Base-by-base conservation (phyloP, 2,797 vertebrate genomes). In the Bovichtus variegatus region DNA sequence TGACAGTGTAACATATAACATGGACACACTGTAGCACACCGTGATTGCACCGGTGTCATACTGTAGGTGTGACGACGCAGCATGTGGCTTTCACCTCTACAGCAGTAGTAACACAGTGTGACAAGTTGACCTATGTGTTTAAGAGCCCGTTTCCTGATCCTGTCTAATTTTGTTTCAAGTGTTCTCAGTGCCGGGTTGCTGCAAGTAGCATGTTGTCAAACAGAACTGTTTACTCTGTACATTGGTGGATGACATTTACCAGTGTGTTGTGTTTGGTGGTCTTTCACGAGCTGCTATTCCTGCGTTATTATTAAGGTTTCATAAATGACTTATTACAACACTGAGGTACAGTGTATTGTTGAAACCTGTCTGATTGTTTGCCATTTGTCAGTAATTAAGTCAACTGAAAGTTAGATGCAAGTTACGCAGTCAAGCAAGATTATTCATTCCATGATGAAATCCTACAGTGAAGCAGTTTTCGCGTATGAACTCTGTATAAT, bases 101-200 rank as follows among this genome's bases (percentile, higher is more conserved):
- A 78, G 72, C 49, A 77, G 76, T 47, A 47, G 72, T 85, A 90
- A 92, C 76, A 58, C 76, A 76, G 65, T 83, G 83, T 84, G 89
- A 75, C 83, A 74, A 70, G 82, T 84, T 91, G 88, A 90, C 88
- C 86, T 83, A 41, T 76, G 78, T 88, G 83, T 91, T 88, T 83
- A 87, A 89, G 70, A 75, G 83, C 55, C 63, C 66, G 70, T 82
- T 91, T 91, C 89, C 89, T 79, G 54, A 77, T 86, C 86, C 82
- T 23, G 59, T 86, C 82, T 91, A 66, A 74, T 76, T 83, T 85
- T 73, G 77, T 82, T 87, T 72, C 62, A 81, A 88, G 76, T 81
- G 69, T 82, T 87, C 76, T 81, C 71, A 21, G 68, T 34, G 58
- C 79, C 12, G n/a, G 47, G 46, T 84, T 23, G 27, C 68, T 68